Evolutionary conservation across 2,113 vertebrate genomes (phyloP).

Genomic region (Limanda limanda): DNA sequence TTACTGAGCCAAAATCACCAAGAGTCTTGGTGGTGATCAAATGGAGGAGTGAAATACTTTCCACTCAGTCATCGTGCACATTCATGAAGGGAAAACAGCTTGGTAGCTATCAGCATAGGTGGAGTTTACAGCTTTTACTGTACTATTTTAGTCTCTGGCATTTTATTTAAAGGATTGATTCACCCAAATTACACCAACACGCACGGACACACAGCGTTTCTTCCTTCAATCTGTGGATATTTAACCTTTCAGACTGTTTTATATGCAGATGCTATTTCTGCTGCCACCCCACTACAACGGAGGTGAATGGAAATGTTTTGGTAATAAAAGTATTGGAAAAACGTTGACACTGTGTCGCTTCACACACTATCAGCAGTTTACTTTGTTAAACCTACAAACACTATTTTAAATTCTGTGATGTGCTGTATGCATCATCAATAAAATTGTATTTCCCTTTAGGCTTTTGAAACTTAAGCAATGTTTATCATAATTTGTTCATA

Average conservation of each 20-base stretch:
- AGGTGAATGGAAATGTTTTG: not conserved
- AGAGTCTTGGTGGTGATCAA: slow-evolving; percentile 60
- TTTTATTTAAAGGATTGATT: slow-evolving; percentile 34
- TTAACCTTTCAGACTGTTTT: not conserved
- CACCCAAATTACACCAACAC: slow-evolving; percentile 21
- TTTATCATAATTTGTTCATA: too few species aligned
- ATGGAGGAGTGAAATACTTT: slow-evolving; percentile 61
- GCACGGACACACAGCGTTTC: not conserved
- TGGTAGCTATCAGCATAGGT: slow-evolving; percentile 41
- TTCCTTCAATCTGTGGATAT: slow-evolving; percentile 8
- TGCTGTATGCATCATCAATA: too few species aligned
- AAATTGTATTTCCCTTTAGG: too few species aligned
- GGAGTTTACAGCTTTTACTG: slow-evolving; percentile 53
- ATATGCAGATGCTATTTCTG: not conserved
- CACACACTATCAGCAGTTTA: too few species aligned
- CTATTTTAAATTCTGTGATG: too few species aligned
- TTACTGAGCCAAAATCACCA: slow-evolving; percentile 61
- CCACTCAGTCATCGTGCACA: slow-evolving; percentile 49
- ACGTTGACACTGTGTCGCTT: not conserved
- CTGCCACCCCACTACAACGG: not conserved
- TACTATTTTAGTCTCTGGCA: slow-evolving; percentile 15
- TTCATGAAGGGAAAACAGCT: slow-evolving; percentile 48
- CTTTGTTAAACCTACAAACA: too few species aligned
- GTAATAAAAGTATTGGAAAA: not conserved
- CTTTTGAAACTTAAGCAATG: too few species aligned